These are phyloP conservation scores for Chromoteleia sp. DNA, from an alignment of 2,888 invertebrate genomes.

Conservation along the genomic window DNA sequence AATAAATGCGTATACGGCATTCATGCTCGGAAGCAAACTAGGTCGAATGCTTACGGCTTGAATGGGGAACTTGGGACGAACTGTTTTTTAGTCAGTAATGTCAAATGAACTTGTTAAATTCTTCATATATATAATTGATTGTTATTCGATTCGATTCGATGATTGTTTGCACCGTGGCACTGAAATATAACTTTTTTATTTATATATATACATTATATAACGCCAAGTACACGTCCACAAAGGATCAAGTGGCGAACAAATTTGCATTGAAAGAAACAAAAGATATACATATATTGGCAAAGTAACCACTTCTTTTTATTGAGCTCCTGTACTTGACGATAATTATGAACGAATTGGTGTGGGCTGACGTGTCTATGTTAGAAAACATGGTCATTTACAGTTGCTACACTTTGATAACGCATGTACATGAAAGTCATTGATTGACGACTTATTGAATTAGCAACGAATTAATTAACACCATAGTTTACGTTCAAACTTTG, in stretches of 20 bases:
- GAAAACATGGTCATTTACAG: conserved; percentile 83
- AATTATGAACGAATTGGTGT: conserved; percentile 83
- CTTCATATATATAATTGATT: conserved; percentile 77
- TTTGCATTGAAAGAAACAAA: neutral
- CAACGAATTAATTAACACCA: conserved; percentile 12
- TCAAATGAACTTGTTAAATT: conserved; percentile 76
- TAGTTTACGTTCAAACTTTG: neutral
- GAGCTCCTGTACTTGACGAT: conserved; percentile 75
- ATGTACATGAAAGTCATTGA: conserved; percentile 53
- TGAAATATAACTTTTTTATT: conserved; percentile 80
- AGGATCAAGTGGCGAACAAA: neutral
- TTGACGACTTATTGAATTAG: neutral
- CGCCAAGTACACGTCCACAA: conserved; percentile 40
- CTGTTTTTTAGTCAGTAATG: conserved; percentile 77
- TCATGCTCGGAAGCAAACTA: conserved; percentile 76
- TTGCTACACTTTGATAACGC: conserved; percentile 79
- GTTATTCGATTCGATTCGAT: conserved; percentile 84
- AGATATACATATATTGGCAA: neutral
- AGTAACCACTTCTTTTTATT: neutral
- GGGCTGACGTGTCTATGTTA: conserved; percentile 84
- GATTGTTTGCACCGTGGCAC: conserved; percentile 85
- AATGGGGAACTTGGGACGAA: conserved; percentile 73
- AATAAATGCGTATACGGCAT: conserved; percentile 55
- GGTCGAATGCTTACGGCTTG: conserved; percentile 80
- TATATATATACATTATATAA: conserved; percentile 57